Evolutionary conservation across 2,888 invertebrate genomes (phyloP), one percentile per base, ranked within the genome.

Genomic region (Leucania comma): DNA sequence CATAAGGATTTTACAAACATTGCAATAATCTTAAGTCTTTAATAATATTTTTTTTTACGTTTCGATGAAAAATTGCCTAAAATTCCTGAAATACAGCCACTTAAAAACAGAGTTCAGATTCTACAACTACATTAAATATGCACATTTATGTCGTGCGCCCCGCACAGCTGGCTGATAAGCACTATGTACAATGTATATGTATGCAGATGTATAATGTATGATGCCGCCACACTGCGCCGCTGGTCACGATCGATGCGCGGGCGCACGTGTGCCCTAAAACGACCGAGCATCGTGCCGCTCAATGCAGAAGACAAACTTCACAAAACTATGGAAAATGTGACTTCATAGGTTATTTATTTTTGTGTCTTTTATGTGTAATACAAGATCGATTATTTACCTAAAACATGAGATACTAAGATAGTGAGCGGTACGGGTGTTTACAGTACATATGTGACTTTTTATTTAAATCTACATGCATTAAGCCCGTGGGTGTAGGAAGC

Each of bases 171-270:
- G 61, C 48, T 54, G 64, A 60, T 75, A 74, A 42, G 42, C 51
- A 56, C 29, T 26, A 48, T 68, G 61, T 68, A 75, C 76, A 53
- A 66, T 66, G 62, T 32, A 50, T 10, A 8, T 8, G 38, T 22
- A 58, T 22, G 46, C 46, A 61, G 22, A 75, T 75, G 75, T 78
- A 61, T 79, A 63, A 80, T 69, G 67, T 75, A 69, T 74, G 69
- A 76, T 32, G 68, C 75, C 59, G 63, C 70, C 68, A 66, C 63
- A 62, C 75, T 58, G 50, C 65, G 60, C 63, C 57, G 54, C 64
- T 22, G 71, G 71, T 75, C 78, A 80, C 75, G 71, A 80, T 59
- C 72, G 72, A 80, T 68, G 82, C 75, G 78, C 78, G 64, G 35
- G 70, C 79, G 69, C 79, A 68, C 78, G 76, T 75, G 81, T 72